These are phyloP conservation scores for Apteryx mantelli DNA, from an alignment of 2,113 vertebrate species.

Conservation along the genomic window DNA sequence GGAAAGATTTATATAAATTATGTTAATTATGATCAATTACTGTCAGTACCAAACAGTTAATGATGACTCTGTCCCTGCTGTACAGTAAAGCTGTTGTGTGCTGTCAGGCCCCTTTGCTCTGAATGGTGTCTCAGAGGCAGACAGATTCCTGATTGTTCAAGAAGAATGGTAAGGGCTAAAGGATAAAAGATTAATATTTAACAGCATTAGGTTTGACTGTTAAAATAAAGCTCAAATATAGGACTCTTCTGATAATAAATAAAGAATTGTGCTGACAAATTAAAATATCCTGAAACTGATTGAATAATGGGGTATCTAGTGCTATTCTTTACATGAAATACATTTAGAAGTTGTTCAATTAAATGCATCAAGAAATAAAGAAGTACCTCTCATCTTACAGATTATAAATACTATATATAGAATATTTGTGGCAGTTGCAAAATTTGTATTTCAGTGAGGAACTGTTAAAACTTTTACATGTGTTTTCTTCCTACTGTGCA, in stretches of 20 bases:
- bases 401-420: not conserved
- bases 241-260: not conserved
- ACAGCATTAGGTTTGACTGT: not conserved
- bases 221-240: not conserved
- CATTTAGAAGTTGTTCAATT: not conserved
- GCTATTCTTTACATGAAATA: not conserved
- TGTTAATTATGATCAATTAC: not conserved
- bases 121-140: not conserved
- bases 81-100: not conserved
- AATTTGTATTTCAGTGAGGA: not conserved
- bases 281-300: not conserved
- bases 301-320: not conserved
- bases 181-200: not conserved
- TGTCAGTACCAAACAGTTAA: not conserved
- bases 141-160: not conserved
- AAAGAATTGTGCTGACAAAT: not conserved
- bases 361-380: not conserved
- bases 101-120: not conserved
- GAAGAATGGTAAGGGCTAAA: not conserved
- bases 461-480: not conserved
- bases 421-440: not conserved
- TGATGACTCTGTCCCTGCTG: not conserved
- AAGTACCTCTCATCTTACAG: not conserved
- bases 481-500: not conserved
- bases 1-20: not conserved